phyloP scores from a whole-genome alignment of 2,888 invertebrate genomes.

The Drosophila crucigera region DNA sequence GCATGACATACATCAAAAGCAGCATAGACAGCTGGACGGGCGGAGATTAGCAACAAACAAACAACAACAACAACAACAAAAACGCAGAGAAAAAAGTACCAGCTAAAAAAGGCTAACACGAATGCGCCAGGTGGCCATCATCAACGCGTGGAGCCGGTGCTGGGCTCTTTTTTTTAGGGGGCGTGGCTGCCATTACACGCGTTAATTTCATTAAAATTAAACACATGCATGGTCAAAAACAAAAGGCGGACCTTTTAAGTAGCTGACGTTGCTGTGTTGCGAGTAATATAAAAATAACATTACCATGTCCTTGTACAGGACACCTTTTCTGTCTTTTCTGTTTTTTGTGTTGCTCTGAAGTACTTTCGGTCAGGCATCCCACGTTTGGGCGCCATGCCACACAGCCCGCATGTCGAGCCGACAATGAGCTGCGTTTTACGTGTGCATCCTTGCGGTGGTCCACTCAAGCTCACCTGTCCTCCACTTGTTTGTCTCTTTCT shows the following conservation, averaged over 20 bases:
- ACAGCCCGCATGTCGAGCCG: conserved; percentile 46
- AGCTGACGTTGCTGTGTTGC: conserved; percentile 47
- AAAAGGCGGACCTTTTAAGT: conserved; percentile 66
- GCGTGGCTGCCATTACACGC: conserved; percentile 74
- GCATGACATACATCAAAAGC: conserved; percentile 78
- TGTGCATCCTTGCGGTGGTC: conserved; percentile 74
- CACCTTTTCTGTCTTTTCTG: conserved; percentile 57
- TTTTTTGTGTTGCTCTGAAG: conserved; percentile 38
- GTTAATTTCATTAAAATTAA: conserved; percentile 84
- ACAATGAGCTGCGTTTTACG: conserved; percentile 77
- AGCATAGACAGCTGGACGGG: conserved; percentile 39
- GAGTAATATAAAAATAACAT: conserved; percentile 80
- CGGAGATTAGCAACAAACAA: conserved; percentile 48
- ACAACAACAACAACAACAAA: conserved; percentile 10
- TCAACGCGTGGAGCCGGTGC: background rate
- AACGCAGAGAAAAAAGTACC: background rate
- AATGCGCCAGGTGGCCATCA: conserved; percentile 29
- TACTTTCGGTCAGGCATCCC: conserved; percentile 66
- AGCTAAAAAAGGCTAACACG: conserved; percentile 30
- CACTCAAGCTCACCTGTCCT: conserved; percentile 29
- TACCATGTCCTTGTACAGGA: conserved; percentile 68
- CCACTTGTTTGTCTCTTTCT: background rate
- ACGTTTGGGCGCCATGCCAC: conserved; percentile 16
- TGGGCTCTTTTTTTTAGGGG: conserved; percentile 17
- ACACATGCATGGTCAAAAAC: conserved; percentile 82